A percentile compares a stretch with the other conserved stretches of the same genome.
Evolutionary conservation across 2,888 invertebrate species (phyloP).

Genomic region (Drosophila mettleri): DNA sequence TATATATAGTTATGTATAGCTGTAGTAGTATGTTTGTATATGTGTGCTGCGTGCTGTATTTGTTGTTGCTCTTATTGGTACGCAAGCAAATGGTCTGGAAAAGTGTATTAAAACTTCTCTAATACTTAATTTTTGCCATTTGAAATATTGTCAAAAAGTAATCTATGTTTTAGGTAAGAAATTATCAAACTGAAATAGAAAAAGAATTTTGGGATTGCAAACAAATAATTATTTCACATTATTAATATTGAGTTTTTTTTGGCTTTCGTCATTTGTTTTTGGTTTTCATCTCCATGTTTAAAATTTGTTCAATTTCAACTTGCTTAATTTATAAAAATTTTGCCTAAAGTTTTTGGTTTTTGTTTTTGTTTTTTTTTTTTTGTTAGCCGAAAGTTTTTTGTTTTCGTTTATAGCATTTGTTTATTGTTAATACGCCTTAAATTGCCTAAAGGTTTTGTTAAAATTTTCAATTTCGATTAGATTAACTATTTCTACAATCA

Average conservation of each 20-base stretch:
- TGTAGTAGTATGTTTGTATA: constrained; percentile 55
- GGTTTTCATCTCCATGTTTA: constrained; percentile 38
- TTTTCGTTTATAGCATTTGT: constrained; percentile 65
- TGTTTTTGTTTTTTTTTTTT: constrained; percentile 14
- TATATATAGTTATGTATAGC: constrained; percentile 64
- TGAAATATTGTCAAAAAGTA: constrained; percentile 35
- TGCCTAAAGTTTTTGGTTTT: constrained; percentile 75
- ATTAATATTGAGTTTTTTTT: constrained; percentile 34
- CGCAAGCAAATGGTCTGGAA: constrained; percentile 45
- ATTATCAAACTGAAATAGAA: constrained; percentile 57
- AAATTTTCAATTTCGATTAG: constrained; percentile 54
- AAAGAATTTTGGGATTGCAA: constrained; percentile 48
- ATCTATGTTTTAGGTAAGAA: constrained; percentile 46
- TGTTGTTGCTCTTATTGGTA: constrained; percentile 53
- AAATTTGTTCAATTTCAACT: constrained; percentile 62
- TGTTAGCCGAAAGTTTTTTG: constrained; percentile 79
- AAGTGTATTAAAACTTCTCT: constrained; percentile 8
- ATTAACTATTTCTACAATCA: constrained; percentile 80
- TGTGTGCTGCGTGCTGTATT: constrained; percentile 26
- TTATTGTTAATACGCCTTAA: constrained; percentile 84
- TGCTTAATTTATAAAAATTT: constrained; percentile 80
- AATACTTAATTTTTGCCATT: constrained; percentile 17
- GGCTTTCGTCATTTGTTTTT: constrained; percentile 14
- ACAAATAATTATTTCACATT: constrained; percentile 13
- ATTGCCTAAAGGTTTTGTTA: constrained; percentile 81